Evolutionary conservation across 2,113 vertebrate species (phyloP).

Genomic region (Bettongia penicillata): DNA sequence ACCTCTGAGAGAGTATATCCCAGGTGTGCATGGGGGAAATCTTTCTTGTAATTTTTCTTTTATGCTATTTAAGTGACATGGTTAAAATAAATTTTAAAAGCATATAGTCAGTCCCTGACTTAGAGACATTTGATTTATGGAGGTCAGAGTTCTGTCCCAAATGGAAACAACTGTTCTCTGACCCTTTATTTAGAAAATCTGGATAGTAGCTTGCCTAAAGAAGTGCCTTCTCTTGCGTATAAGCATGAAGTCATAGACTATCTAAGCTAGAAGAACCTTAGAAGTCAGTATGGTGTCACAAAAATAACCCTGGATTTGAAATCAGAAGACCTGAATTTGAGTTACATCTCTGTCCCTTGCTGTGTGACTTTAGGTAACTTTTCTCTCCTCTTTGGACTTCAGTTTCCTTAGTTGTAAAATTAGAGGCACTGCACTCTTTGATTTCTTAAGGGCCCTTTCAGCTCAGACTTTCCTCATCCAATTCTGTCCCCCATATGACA

Average conservation of each 20-base stretch:
- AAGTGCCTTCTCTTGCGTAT: background rate
- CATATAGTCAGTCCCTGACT: too few relatives aligned
- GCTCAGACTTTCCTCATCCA: background rate
- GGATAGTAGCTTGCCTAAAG: background rate
- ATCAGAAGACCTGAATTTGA: background rate
- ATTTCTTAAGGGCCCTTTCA: background rate
- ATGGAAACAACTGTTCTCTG: background rate
- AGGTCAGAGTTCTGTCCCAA: background rate
- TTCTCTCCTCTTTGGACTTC: background rate
- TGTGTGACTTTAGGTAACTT: background rate
- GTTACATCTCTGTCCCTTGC: background rate
- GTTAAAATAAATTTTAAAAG: background rate
- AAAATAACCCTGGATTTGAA: background rate
- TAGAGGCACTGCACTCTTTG: background rate
- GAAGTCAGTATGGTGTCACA: background rate
- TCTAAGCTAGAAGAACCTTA: background rate
- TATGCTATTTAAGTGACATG: background rate
- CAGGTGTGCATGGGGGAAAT: background rate
- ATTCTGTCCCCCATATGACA: background rate
- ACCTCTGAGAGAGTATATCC: background rate
- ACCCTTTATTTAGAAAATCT: background rate
- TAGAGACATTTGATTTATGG: background rate
- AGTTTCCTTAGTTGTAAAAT: background rate
- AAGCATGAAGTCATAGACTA: background rate
- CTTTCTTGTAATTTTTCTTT: background rate